Base-by-base conservation (phyloP, 2,113 vertebrate species). In the Strix uralensis region DNA sequence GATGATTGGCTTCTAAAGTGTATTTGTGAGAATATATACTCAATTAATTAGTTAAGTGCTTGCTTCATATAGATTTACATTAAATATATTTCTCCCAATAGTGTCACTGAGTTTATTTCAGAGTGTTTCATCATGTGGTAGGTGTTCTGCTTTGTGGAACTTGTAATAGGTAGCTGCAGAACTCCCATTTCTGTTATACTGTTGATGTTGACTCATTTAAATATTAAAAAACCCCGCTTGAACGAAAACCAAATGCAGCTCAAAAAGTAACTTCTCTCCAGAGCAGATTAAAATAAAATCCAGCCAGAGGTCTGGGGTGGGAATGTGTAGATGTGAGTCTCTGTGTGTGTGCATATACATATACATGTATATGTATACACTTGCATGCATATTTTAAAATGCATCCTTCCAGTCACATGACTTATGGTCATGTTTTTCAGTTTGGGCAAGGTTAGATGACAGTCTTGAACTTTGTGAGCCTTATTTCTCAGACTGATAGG, bases 401-500 rank as follows among this genome's bases (percentile, higher is more conserved):
- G 11, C 25, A 14, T 62, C 71, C 65, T 72, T 46, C 47, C 42
- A 30, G 51, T 87, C 66, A n/a, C 3, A 0, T 69, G 83, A 49
- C 25, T 80, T 66, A n/a, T 40, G 77, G 73, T 85, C 30, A 5
- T 67, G 34, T 67, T 92, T 91, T 83, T 42, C 51, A 67, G 44
- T 88, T 90, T 85, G 59, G 19, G 30, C 59, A 69, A 61, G 49
- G 52, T 79, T 81, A 91, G 26, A 57, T 87, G 81, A 65, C 62
- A 58, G 36, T 65, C 25, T 29, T 74, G 74, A 95, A 83, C 81
- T 91, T 87, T 32, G 29, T 34, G 58, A 75, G 49, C 84, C 59
- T 69, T 69, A 61, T 49, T 96, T 94, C 79, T 95, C 49, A 93
- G 92, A 54, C 40, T 69, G 78, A 80, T 86, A 90, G 71, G 44